Conservation (phyloP, 2,113 vertebrate species). For the Rhombomys opimus region DNA sequence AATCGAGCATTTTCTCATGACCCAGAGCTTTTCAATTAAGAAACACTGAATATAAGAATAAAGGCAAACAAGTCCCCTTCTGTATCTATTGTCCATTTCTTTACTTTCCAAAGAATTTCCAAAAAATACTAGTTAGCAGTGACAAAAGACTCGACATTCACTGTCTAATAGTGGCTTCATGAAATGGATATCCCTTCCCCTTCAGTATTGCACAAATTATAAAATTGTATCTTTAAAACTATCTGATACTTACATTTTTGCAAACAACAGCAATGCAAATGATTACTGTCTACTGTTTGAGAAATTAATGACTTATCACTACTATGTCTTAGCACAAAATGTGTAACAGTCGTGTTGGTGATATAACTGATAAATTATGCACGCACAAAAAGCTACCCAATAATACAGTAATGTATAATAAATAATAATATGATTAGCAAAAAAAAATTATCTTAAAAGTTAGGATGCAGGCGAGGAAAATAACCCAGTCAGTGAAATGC, state of each 20-base stretch:
- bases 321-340: slow-evolving; percentile 20
- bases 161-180: neutral
- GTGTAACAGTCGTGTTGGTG: neutral
- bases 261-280: slow-evolving; percentile 1
- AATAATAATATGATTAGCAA: slow-evolving; percentile 26
- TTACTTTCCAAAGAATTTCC: neutral
- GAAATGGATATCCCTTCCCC: neutral
- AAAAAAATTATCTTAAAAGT: neutral
- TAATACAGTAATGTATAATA: neutral
- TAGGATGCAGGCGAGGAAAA: neutral
- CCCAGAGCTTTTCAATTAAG: slow-evolving; percentile 29
- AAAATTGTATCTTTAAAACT: slow-evolving; percentile 5
- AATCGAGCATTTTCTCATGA: slow-evolving; percentile 39
- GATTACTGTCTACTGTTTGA: neutral
- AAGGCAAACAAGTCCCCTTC: slow-evolving; percentile 16
- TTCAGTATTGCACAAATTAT: slow-evolving; percentile 8
- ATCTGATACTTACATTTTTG: neutral
- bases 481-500: neutral
- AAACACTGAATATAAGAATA: slow-evolving; percentile 27
- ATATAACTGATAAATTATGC: neutral
- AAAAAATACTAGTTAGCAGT: slow-evolving; percentile 33
- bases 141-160: neutral
- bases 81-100: slow-evolving; percentile 36
- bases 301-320: slow-evolving; percentile 2
- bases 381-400: neutral